Percentiles rank a stretch among this genome's conserved stretches.
These are phyloP conservation scores for Sphenopsis melanotis DNA, from an alignment of 2,797 vertebrate species.

Conservation along the genomic window DNA sequence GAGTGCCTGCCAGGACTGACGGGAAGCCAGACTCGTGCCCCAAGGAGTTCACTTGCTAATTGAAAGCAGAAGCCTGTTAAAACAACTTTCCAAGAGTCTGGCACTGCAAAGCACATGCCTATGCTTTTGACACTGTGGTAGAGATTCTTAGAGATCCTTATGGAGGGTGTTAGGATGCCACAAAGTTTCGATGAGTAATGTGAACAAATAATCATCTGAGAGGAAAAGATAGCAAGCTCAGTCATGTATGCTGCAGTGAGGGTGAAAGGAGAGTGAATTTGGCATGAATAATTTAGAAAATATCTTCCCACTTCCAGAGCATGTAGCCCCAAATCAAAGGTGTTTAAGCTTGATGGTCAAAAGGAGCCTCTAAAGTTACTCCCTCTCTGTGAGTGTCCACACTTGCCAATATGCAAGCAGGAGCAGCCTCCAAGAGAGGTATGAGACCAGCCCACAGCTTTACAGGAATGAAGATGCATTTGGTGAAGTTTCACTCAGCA, in stretches of 20 bases:
- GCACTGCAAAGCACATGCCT: not conserved
- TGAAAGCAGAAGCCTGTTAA: constrained; percentile 46
- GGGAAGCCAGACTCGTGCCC: constrained; percentile 28
- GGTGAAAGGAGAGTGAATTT: not conserved
- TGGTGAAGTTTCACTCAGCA: not conserved
- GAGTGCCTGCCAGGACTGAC: not conserved
- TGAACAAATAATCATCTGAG: not conserved
- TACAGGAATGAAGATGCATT: not conserved
- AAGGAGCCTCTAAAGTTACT: not conserved
- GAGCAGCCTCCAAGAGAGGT: not conserved
- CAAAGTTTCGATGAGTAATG: not conserved
- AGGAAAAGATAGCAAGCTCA: constrained; percentile 3
- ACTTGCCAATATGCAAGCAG: not conserved
- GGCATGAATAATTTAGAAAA: not conserved
- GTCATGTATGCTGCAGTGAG: not conserved
- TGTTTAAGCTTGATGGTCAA: not conserved
- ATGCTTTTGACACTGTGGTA: not conserved
- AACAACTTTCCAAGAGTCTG: constrained; percentile 10
- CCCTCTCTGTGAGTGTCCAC: not conserved
- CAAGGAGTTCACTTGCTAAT: constrained; percentile 17
- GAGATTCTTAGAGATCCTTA: constrained; percentile 21
- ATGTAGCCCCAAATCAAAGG: not conserved
- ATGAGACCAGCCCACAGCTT: not conserved
- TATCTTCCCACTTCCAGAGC: not conserved
- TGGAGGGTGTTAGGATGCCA: not conserved